These are phyloP conservation scores for Dryomyza anilis DNA, from an alignment of 2,888 invertebrate genomes.

Conservation along the genomic window DNA sequence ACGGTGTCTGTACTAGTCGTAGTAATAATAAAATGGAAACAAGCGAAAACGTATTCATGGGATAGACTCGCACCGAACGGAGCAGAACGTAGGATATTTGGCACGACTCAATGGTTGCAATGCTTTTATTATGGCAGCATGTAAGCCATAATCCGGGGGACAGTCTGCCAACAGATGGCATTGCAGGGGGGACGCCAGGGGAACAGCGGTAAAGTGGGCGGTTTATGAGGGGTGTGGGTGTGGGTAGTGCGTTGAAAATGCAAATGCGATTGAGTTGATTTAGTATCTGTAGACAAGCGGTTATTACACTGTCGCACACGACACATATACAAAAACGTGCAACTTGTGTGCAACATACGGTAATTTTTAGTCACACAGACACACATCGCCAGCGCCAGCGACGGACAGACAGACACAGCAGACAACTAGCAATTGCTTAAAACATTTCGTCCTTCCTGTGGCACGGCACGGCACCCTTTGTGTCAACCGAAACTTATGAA, in stretches of 20 bases:
- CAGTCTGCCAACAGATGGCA: too few species aligned
- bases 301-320: constrained; percentile 21
- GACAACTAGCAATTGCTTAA: constrained; percentile 11
- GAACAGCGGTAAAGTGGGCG: neutral
- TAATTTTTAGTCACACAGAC: constrained; percentile 29
- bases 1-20: constrained; percentile 27
- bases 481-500: constrained; percentile 39
- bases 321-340: neutral
- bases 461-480: neutral
- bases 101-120: constrained; percentile 30
- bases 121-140: constrained; percentile 37
- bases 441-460: constrained; percentile 7
- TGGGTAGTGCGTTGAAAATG: constrained; percentile 29
- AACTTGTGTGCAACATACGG: constrained; percentile 26
- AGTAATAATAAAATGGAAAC: constrained; percentile 33
- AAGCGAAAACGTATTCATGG: constrained; percentile 24
- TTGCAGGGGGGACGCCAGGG: too few species aligned
- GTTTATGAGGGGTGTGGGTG: neutral
- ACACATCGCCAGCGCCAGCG: constrained; percentile 20
- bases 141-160: constrained; percentile 39
- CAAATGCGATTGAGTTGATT: constrained; percentile 50
- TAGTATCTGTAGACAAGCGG: constrained; percentile 51
- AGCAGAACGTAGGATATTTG: constrained; percentile 17
- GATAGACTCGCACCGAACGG: constrained; percentile 17
- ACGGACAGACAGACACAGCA: constrained; percentile 27